Evolutionary conservation across 2,797 vertebrate species (phyloP).

Genomic region (Cynopterus sphinx): DNA sequence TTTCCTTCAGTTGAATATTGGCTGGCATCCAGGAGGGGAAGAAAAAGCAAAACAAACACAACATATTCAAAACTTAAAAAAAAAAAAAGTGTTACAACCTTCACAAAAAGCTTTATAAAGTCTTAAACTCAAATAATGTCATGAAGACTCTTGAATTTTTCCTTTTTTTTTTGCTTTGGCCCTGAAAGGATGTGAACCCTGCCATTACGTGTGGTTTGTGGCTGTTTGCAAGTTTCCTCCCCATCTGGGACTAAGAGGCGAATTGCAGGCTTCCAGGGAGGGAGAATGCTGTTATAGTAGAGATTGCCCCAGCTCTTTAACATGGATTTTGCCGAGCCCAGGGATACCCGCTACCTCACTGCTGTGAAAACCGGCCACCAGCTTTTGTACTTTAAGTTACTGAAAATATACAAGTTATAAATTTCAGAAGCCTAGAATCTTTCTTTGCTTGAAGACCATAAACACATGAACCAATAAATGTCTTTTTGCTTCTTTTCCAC

Average conservation of each 20-base stretch:
- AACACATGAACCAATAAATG: conserved; percentile 11
- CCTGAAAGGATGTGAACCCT: conserved; percentile 63
- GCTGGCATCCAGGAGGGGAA: conserved; percentile 60
- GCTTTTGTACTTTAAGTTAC: conserved; percentile 43
- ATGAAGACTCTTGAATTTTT: conserved; percentile 33
- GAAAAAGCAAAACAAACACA: conserved; percentile 33
- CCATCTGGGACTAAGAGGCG: conserved; percentile 77
- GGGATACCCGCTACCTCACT: conserved; percentile 66
- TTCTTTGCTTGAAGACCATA: conserved; percentile 59
- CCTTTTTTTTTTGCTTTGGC: background rate
- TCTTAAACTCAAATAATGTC: conserved; percentile 4
- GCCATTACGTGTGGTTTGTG: conserved; percentile 65
- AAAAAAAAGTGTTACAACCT: background rate
- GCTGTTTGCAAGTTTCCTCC: conserved; percentile 76
- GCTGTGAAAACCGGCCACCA: background rate
- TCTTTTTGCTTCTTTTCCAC: conserved; percentile 7
- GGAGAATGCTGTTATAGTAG: conserved; percentile 70
- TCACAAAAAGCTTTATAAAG: background rate
- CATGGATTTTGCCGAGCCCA: conserved; percentile 40
- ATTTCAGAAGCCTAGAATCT: background rate
- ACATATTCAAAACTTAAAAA: background rate
- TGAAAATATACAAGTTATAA: conserved; percentile 36
- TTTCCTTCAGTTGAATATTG: conserved; percentile 61
- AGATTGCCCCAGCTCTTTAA: conserved; percentile 71
- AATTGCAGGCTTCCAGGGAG: conserved; percentile 81